Evolutionary conservation across 2,888 invertebrate species (phyloP), one percentile per base, ranked within the genome.

Genomic region (Patella ulyssiponensis): DNA sequence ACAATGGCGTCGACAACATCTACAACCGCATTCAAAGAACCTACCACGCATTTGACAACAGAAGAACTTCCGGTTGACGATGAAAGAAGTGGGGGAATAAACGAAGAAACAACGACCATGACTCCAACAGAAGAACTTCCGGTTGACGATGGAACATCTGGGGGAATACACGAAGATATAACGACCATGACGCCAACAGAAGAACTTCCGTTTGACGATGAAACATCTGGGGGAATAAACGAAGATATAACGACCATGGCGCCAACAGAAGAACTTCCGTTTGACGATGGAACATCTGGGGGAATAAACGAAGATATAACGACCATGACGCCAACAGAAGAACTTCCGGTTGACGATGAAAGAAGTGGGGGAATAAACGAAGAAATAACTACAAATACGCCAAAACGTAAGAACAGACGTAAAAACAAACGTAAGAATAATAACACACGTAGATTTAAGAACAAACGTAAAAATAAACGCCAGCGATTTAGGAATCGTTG

Each of bases 41-140:
- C 71, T n/a, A 17, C 78, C 51, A 15, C 75, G 73, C 4, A 20
- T 58, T 5, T 69, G 23, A 51, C 15, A 56, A 53, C 54, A n/a
- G 23, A 71, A 17, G 74, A 23, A 11, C 33, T 51, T 20, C 17
- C 64, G 15, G 15, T 44, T 44, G 5, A 4, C 4, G 44, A 44
- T 44, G 9, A 44, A 44, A 44, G 4, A 33, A 33, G 5, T 5
- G 64, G 20, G 64, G 20, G 12, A 20, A 64, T 23, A 23, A 23
- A 20, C 20, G 23, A 3, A 15, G 64, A 20, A 64, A 64, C 14
- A 64, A 64, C 20, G 12, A 64, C 9, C n/a, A 64, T 12, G 23
- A 64, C 2, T 1, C 20, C 64, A 20, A 3, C 27, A 27, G 27
- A 27, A 27, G 27, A 27, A n/a, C 23, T 20, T 20, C 64, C 64